Evolutionary conservation across 2,888 invertebrate genomes (phyloP).

Genomic region (Hypselothyrea guttata): DNA sequence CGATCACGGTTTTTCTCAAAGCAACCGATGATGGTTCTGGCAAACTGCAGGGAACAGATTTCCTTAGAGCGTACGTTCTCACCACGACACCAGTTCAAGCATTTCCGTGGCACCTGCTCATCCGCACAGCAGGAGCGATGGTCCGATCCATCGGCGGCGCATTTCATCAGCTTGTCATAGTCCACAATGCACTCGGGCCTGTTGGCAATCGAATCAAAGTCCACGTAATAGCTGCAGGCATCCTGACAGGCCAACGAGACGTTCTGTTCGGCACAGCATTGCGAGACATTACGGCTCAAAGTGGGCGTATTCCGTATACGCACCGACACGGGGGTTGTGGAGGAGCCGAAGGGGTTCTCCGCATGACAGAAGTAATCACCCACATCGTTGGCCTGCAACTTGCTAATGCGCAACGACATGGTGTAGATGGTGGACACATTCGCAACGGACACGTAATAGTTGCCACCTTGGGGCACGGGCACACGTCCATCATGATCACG

Average conservation of each 20-base stretch:
- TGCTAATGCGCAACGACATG: constrained; percentile 89
- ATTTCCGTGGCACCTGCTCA: constrained; percentile 90
- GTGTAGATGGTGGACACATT: constrained; percentile 87
- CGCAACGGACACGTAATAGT: constrained; percentile 86
- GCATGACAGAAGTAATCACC: constrained; percentile 93
- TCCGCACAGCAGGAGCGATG: constrained; percentile 92
- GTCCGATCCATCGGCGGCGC: constrained; percentile 91
- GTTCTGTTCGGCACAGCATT: constrained; percentile 91
- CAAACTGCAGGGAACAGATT: constrained; percentile 88
- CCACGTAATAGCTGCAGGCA: constrained; percentile 92
- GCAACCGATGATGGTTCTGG: constrained; percentile 90
- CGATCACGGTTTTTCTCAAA: constrained; percentile 90
- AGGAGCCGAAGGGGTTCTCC: constrained; percentile 90
- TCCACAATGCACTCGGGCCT: constrained; percentile 91
- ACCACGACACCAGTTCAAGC: constrained; percentile 93
- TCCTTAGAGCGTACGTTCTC: constrained; percentile 86
- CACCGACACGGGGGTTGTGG: constrained; percentile 88
- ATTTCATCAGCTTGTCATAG: constrained; percentile 93
- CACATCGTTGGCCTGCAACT: constrained; percentile 87
- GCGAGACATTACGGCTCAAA: constrained; percentile 87
- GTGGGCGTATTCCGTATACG: constrained; percentile 86
- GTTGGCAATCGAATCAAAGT: constrained; percentile 91
- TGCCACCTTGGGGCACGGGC: constrained; percentile 90
- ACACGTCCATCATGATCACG: constrained; percentile 88
- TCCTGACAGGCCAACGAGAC: constrained; percentile 90